phyloP scores from a whole-genome alignment of 2,888 invertebrate species.

The Melanophora roralis region DNA sequence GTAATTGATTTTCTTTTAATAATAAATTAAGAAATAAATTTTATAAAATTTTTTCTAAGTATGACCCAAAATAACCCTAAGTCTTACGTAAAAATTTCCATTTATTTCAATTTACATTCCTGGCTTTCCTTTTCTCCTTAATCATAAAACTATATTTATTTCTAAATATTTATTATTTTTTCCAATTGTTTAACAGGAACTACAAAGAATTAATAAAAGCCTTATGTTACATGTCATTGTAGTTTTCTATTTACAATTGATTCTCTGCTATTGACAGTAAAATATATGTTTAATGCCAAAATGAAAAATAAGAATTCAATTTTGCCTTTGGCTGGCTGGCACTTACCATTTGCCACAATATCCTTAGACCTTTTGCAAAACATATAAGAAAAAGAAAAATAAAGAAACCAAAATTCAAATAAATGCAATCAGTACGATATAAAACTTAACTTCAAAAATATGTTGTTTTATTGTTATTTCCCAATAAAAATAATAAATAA shows the following conservation, averaged over 20 bases:
- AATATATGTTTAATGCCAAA: slow-evolving; percentile 26
- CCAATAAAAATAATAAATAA: slow-evolving; percentile 37
- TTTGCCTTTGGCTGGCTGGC: neutral
- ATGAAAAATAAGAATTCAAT: neutral
- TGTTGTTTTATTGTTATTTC: neutral
- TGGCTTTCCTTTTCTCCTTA: neutral
- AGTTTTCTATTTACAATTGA: slow-evolving; percentile 37
- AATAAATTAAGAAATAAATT: too few species aligned
- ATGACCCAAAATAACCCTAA: slow-evolving; percentile 2
- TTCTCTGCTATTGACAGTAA: slow-evolving; percentile 53
- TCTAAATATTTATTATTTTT: slow-evolving; percentile 36
- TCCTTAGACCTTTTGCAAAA: neutral
- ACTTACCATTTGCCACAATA: neutral
- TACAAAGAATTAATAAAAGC: slow-evolving; percentile 26
- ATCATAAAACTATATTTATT: too few species aligned
- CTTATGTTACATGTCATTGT: slow-evolving; percentile 48
- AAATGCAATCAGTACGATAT: slow-evolving; percentile 52
- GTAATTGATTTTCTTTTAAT: too few species aligned
- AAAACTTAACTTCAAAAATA: slow-evolving; percentile 42
- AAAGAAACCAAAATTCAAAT: slow-evolving; percentile 43
- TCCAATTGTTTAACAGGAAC: slow-evolving; percentile 34
- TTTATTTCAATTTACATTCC: neutral
- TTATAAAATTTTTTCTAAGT: too few species aligned
- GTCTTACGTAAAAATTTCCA: neutral
- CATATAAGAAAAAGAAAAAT: neutral